phyloP scores from a whole-genome alignment of 2,113 vertebrate genomes.

The Fulmarus glacialis region DNA sequence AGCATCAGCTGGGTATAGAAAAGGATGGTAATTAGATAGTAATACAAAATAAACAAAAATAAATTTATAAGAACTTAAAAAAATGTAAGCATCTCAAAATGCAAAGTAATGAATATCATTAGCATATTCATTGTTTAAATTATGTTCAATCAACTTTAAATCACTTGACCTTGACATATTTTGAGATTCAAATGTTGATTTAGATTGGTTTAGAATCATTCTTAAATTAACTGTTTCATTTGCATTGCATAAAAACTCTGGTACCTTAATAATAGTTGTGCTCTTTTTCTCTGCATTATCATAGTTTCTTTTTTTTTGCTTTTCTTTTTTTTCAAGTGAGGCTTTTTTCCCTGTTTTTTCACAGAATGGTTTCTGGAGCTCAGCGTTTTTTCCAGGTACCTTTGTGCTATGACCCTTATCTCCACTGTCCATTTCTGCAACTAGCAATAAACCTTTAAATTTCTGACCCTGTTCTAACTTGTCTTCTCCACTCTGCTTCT shows the following conservation, averaged over 20 bases:
- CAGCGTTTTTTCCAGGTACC: neutral
- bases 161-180: neutral
- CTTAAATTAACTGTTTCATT: neutral
- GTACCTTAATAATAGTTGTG: neutral
- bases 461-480: neutral
- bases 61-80: neutral
- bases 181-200: slow-evolving; percentile 9
- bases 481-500: neutral
- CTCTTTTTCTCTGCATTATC: neutral
- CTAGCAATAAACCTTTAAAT: neutral
- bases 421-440: neutral
- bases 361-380: neutral
- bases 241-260: neutral
- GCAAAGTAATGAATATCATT: neutral
- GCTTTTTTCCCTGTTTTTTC: neutral
- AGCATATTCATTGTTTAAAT: neutral
- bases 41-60: neutral
- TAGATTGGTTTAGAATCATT: slow-evolving; percentile 9
- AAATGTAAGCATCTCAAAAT: neutral
- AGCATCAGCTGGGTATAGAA: slow-evolving; percentile 1
- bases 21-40: neutral
- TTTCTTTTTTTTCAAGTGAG: neutral
- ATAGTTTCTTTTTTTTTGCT: neutral
- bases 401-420: neutral
- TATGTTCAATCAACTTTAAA: slow-evolving; percentile 24